Evolutionary conservation across 2,888 invertebrate species (phyloP).

Genomic region (Nemurella pictetii): DNA sequence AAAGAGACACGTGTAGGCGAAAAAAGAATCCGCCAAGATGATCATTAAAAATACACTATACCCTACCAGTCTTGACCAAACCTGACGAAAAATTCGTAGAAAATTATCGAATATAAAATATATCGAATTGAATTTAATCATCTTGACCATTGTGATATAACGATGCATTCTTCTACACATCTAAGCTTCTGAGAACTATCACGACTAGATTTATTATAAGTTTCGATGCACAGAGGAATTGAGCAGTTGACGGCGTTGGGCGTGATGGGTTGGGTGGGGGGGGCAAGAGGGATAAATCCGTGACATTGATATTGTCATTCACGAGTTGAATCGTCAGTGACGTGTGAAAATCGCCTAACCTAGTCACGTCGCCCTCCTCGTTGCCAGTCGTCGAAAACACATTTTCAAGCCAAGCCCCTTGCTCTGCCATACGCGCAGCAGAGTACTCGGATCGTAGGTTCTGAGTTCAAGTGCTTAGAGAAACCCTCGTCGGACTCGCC

Average conservation of each 20-base stretch:
- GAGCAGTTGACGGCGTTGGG: background rate
- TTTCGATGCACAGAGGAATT: slow-evolving; percentile 11
- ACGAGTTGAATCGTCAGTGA: slow-evolving; percentile 26
- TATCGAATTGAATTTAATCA: background rate
- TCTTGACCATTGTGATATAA: background rate
- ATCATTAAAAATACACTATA: background rate
- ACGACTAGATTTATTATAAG: slow-evolving; percentile 19
- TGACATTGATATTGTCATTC: slow-evolving; percentile 30
- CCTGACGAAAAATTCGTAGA: background rate
- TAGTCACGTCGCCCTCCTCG: slow-evolving; percentile 28
- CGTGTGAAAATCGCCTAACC: slow-evolving; percentile 27
- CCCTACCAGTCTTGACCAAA: background rate
- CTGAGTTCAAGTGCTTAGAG: background rate
- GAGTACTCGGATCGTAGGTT: background rate
- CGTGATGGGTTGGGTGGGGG: background rate
- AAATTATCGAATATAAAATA: background rate
- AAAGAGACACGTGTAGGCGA: background rate
- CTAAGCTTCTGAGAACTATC: slow-evolving; percentile 20
- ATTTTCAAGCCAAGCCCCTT: slow-evolving; percentile 31
- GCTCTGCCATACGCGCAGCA: background rate
- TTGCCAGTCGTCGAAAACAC: slow-evolving; percentile 5
- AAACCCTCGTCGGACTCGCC: background rate
- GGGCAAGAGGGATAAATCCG: slow-evolving; percentile 1
- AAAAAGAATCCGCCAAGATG: background rate
- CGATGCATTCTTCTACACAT: background rate